Evolutionary conservation across 2,888 invertebrate species (phyloP).

Genomic region (Antheraea assamensis): DNA sequence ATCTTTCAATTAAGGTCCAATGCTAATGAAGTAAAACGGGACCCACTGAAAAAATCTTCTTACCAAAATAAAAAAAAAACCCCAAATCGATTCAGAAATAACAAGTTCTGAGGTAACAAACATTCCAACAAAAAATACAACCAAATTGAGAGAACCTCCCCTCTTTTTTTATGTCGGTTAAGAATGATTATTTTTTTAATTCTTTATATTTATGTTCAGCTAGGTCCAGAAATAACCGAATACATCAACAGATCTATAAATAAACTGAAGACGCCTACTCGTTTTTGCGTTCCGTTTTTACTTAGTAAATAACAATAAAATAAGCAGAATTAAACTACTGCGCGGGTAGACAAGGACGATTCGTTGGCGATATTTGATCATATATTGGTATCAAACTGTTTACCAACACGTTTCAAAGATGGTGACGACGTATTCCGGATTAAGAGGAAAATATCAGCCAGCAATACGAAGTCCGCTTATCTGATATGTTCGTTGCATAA

Average conservation of each 20-base stretch:
- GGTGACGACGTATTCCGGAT: neutral
- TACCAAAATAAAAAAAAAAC: too few species aligned
- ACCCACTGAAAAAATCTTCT: too few species aligned
- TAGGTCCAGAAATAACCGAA: conserved; percentile 10
- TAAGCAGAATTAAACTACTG: conserved; percentile 43
- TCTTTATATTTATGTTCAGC: neutral
- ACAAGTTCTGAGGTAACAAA: too few species aligned
- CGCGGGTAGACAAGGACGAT: conserved; percentile 38
- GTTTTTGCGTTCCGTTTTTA: conserved; percentile 37
- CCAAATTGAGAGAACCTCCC: too few species aligned
- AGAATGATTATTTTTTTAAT: too few species aligned
- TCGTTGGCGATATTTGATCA: conserved; percentile 27
- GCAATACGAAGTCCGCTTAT: neutral
- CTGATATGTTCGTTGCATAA: neutral
- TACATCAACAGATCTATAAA: conserved; percentile 34
- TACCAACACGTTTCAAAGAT: neutral
- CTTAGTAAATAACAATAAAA: conserved; percentile 42
- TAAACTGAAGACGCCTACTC: conserved; percentile 43
- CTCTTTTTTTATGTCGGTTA: too few species aligned
- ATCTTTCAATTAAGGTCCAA: too few species aligned
- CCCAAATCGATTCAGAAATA: too few species aligned
- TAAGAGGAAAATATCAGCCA: neutral
- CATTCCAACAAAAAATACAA: too few species aligned
- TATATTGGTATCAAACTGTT: neutral
- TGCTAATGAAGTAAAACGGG: too few species aligned